Evolutionary conservation across 2,888 invertebrate genomes (phyloP).

Genomic region (Hartigia nigra): DNA sequence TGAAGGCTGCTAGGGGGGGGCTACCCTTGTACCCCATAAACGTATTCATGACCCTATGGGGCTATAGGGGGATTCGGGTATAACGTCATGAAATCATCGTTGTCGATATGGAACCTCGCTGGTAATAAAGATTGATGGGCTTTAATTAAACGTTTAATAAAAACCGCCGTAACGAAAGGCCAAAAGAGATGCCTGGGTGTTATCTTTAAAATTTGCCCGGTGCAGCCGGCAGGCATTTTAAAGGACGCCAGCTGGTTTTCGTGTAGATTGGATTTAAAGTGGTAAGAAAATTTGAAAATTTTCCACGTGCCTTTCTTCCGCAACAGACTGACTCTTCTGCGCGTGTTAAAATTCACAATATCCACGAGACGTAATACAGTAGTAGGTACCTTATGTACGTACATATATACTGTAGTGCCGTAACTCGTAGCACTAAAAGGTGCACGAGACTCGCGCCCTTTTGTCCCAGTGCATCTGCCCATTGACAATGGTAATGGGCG

Average conservation of each 20-base stretch:
- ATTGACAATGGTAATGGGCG: slow-evolving; percentile 63
- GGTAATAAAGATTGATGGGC: slow-evolving; percentile 63
- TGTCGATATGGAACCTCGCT: slow-evolving; percentile 58
- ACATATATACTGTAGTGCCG: background rate
- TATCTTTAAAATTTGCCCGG: background rate
- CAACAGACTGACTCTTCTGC: background rate
- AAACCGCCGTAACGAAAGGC: slow-evolving; percentile 25
- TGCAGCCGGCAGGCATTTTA: background rate
- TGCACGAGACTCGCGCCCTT: slow-evolving; percentile 44
- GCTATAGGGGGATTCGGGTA: slow-evolving; percentile 35
- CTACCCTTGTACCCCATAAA: slow-evolving; percentile 47
- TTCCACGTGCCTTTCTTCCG: background rate
- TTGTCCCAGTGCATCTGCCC: slow-evolving; percentile 52
- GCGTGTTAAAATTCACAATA: background rate
- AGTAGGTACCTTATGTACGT: background rate
- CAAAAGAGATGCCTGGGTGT: background rate
- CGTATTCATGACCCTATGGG: slow-evolving; percentile 54
- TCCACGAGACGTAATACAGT: background rate
- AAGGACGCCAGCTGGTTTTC: background rate
- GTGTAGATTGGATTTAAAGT: background rate
- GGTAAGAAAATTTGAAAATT: background rate
- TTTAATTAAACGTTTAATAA: slow-evolving; percentile 58
- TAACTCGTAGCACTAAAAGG: slow-evolving; percentile 26
- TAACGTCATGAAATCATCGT: slow-evolving; percentile 53
- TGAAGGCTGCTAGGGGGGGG: slow-evolving; percentile 29